Base-by-base conservation (phyloP, 1,140 invertebrate genomes). In the Globodera rostochiensis region DNA sequence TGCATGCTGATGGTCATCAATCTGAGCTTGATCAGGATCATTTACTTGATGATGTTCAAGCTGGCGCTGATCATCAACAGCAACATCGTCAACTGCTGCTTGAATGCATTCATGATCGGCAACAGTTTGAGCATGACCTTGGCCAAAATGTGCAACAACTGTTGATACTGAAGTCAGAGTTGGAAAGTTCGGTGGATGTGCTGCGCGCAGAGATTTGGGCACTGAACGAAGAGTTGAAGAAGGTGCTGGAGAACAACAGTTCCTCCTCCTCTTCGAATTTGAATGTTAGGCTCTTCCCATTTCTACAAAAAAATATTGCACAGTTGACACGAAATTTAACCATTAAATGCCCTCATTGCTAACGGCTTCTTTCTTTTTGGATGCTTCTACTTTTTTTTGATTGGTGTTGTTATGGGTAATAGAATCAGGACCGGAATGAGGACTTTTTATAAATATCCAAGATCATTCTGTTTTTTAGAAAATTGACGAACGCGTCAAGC, bases 181-280 rank as follows among this genome's bases (percentile, higher is more conserved):
- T 83, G 57, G 82, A 83, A 76, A 83, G 36, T 6, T 50, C 81
- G n/a, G 82, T 83, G 7, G 81, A 83, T 25, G 70, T 83, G 47
- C 80, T 83, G 47, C 82, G 82, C 25, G 70, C 69, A 7, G 82
- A 83, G 66, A 74, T 83, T 60, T 83, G 82, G 82, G 69, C 82
- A 57, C 57, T 83, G 1, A 83, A 83, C 80, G 73, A 82, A 13
- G 46, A 83, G 53, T 21, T 83, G 67, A 73, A 75, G 47, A 84
- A 66, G 74, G 82, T 83, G 36, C 64, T 6, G n/a, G 21, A 67
- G 50, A 25, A 46, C 19, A 79, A 36, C 53, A 25, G 25, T 8
- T 11, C 50, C 9, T 73, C 21, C 46, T 11, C 9, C 47, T 15
- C 47, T 11, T 6, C 46, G 50, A 15, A 74, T 80, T 19, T 53